A percentile compares a stretch with the other conserved stretches of the same genome.
These are phyloP conservation scores for Pteropus alecto DNA, from an alignment of 2,113 vertebrate species.

Conservation along the genomic window DNA sequence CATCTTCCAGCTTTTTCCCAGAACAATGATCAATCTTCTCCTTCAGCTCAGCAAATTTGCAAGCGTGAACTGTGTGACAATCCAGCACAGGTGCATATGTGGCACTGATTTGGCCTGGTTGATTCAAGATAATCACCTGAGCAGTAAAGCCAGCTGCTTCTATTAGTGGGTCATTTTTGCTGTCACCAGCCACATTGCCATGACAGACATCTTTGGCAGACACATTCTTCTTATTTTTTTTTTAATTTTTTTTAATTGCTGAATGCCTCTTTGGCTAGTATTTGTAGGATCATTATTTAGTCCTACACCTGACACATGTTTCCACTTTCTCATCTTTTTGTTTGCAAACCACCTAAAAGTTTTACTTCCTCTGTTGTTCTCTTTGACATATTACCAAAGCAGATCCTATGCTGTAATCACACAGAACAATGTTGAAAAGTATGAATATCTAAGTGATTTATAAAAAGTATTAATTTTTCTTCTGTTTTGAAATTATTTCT, in stretches of 20 bases:
- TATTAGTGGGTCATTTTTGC: too few species aligned
- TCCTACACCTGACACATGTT: conserved; percentile 16
- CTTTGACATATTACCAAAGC: conserved; percentile 77
- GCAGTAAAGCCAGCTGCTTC: too few species aligned
- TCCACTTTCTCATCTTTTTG: conserved; percentile 10
- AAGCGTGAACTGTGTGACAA: too few species aligned
- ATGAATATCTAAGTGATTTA: conserved; percentile 60
- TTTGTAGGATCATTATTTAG: background rate
- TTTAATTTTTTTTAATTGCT: conserved; percentile 60
- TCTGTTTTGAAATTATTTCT: conserved; percentile 80
- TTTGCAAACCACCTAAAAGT: conserved; percentile 64
- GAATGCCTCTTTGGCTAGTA: conserved; percentile 58
- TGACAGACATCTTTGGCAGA: too few species aligned
- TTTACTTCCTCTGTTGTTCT: conserved; percentile 43
- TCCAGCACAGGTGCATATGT: too few species aligned
- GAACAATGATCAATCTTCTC: too few species aligned
- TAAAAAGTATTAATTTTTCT: conserved; percentile 78
- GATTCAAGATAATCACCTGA: too few species aligned
- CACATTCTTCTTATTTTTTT: background rate
- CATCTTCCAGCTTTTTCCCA: too few species aligned
- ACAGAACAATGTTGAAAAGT: conserved; percentile 75
- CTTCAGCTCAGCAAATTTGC: too few species aligned
- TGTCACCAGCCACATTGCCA: too few species aligned
- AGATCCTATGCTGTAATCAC: conserved; percentile 78
- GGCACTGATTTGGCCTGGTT: too few species aligned